Evolutionary conservation across 2,888 invertebrate species (phyloP), one percentile per base, ranked within the genome.

Genomic region (Phalangium opilio): DNA sequence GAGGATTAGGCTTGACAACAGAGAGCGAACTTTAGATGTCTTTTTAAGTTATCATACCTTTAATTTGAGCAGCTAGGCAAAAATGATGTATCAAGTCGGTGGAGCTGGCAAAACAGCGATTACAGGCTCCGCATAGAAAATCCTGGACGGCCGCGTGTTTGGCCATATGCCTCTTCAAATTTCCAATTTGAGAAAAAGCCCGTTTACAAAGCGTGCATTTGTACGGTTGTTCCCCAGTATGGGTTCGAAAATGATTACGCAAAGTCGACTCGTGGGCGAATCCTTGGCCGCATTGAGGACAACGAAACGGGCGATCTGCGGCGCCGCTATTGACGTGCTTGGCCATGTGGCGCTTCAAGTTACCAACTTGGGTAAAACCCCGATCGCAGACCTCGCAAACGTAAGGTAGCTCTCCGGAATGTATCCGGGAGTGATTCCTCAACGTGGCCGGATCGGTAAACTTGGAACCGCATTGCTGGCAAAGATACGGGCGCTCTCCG

Each of bases 391-490:
- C 32, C 3, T 19, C 19, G 14, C 52, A 52, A 2, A 52, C 45
- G 19, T 39, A 52, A 2, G 52, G 52, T 4, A 50, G 46, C 27
- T 52, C 52, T 17, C 45, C 45, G 15, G 52, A 50, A 12, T 52
- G 52, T 2, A 44, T 43, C 2, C 52, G 19, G 1, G 43, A 19
- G 33, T 52, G 52, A 33, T 52, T 52, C 3, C 50, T 40, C 10
- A 52, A 40, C 1, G 52, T 52, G 2, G 52, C 52, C 10, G 52
- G 52, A 32, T 52, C 52, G 7, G 52, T 47, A 36, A 52, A 52
- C 3, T 43, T 42, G 7, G 32, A 33, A 1, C 21, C 12, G 34
- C 52, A 52, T 5, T 44, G 12, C 7, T 18, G 34, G 32, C 52
- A 52, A 32, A 48, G 45, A 27, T 48, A 40, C n/a, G 52, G 52